Percentiles rank a stretch among this genome's conserved stretches.
Conservation (phyloP, 2,113 vertebrate genomes). For the Malurus alboscapulatus region DNA sequence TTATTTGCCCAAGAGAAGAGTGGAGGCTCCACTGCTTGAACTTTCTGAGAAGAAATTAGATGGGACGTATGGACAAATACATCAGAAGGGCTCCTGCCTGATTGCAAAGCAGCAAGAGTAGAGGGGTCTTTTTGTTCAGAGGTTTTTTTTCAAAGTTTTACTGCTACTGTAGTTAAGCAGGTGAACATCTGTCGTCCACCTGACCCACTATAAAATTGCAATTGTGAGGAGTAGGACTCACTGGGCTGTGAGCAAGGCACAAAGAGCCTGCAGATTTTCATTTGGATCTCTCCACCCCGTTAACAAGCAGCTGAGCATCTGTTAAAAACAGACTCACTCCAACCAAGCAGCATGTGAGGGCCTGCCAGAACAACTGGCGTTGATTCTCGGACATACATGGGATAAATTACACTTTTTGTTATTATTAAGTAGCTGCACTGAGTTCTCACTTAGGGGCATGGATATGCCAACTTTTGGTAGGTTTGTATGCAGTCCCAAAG, state of each 20-base stretch:
- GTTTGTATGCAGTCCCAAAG: neutral
- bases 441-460: neutral
- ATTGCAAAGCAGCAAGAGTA: neutral
- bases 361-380: neutral
- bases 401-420: slow-evolving; percentile 6
- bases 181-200: slow-evolving; percentile 49
- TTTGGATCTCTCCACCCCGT: neutral
- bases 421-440: neutral
- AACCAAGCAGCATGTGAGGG: neutral
- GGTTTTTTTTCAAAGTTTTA: neutral
- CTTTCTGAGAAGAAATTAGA: slow-evolving; percentile 48
- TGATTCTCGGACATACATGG: neutral
- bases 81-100: neutral
- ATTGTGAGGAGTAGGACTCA: neutral
- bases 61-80: neutral
- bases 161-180: slow-evolving; percentile 41
- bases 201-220: slow-evolving; percentile 15
- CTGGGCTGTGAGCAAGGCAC: neutral
- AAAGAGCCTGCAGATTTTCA: neutral
- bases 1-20: neutral
- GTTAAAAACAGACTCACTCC: neutral
- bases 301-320: neutral
- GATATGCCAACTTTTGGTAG: neutral
- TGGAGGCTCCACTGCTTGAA: neutral
- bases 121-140: neutral